phyloP scores from a whole-genome alignment of 2,797 vertebrate species.

The Paramormyrops hopkinsi region DNA sequence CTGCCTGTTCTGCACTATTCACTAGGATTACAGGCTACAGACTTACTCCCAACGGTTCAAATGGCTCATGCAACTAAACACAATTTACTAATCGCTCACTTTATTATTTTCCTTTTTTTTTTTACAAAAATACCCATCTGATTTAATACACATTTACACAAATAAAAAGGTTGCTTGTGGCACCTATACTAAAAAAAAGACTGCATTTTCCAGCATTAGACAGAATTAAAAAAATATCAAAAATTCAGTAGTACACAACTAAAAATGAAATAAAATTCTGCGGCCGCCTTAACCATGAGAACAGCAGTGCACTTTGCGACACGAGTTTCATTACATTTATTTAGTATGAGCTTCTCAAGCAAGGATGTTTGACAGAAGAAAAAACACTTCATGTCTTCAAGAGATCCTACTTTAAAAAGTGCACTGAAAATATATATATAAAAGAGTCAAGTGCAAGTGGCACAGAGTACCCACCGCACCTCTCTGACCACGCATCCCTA shows the following conservation, averaged over 20 bases:
- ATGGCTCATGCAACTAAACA: constrained; percentile 51
- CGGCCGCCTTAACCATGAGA: constrained; percentile 10
- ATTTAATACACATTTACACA: constrained; percentile 52
- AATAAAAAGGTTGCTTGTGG: constrained; percentile 41
- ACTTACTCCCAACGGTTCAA: constrained; percentile 38
- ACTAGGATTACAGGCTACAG: constrained; percentile 37
- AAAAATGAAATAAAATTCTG: constrained; percentile 16
- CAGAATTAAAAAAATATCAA: constrained; percentile 28
- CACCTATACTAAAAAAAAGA: constrained; percentile 39
- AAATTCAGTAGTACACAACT: constrained; percentile 41
- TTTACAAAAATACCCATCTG: constrained; percentile 53
- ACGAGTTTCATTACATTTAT: background rate
- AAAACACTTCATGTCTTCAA: background rate
- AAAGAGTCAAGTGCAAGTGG: background rate
- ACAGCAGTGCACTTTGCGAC: background rate
- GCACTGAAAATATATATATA: background rate
- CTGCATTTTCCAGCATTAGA: constrained; percentile 41
- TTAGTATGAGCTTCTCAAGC: background rate
- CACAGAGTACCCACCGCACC: background rate
- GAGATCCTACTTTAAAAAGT: constrained; percentile 8
- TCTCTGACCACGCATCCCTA: background rate
- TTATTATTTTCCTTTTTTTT: constrained; percentile 27
- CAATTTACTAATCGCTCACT: constrained; percentile 28
- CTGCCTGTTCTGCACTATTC: constrained; percentile 30
- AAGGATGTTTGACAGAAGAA: background rate